These are phyloP conservation scores for Paraescarpia echinospica DNA, from an alignment of 1,140 invertebrate species.

Conservation along the genomic window DNA sequence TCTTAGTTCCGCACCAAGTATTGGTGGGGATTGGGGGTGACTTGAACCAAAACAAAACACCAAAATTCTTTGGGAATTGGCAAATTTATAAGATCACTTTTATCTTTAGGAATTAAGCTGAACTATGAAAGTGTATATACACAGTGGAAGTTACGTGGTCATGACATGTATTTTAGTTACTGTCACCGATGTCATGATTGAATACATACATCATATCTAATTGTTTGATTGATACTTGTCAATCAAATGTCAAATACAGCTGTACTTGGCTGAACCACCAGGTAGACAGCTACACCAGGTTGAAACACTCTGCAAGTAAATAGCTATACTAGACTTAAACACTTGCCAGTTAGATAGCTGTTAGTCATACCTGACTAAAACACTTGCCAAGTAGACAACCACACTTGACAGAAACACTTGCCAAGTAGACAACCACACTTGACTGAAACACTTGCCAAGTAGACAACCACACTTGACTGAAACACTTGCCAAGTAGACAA, in stretches of 20 bases:
- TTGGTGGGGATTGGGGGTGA: too few species aligned
- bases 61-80: too few species aligned
- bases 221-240: neutral
- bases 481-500: neutral
- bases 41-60: too few species aligned
- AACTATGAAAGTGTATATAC: too few species aligned
- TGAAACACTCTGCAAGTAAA: neutral
- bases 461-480: neutral
- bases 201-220: conserved; percentile 23
- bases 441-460: neutral
- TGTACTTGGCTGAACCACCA: too few species aligned
- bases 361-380: neutral
- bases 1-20: too few species aligned
- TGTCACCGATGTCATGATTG: conserved; percentile 20
- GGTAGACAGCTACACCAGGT: too few species aligned
- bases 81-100: too few species aligned
- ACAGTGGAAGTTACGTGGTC: neutral
- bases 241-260: neutral
- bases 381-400: neutral
- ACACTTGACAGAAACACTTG: neutral
- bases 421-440: neutral
- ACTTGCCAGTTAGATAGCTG: neutral
- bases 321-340: neutral
- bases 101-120: too few species aligned
- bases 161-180: neutral